Evolutionary conservation across 2,113 vertebrate species (phyloP).

Genomic region (Arvicanthis niloticus): DNA sequence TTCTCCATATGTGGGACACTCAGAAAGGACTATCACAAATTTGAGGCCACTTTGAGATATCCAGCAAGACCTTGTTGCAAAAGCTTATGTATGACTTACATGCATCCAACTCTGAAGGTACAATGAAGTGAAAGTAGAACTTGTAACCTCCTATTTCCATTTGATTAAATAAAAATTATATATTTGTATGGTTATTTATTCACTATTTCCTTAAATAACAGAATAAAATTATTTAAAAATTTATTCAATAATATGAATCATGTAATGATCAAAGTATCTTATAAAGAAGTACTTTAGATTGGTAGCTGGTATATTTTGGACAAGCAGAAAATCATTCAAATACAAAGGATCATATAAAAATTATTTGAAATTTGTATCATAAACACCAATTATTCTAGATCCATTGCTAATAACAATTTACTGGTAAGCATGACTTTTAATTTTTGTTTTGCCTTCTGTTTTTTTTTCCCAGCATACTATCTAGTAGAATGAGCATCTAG

Average conservation of each 20-base stretch:
- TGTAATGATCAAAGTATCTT: slow-evolving; percentile 47
- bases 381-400: slow-evolving; percentile 16
- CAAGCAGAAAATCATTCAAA: background rate
- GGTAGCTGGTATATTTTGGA: slow-evolving; percentile 1
- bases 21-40: background rate
- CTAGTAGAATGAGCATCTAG: slow-evolving; percentile 2
- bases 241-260: slow-evolving; percentile 32
- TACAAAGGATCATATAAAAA: slow-evolving; percentile 33
- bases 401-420: slow-evolving; percentile 13
- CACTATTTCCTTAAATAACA: background rate
- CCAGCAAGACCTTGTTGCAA: background rate
- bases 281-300: slow-evolving; percentile 53
- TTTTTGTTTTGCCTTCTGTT: background rate
- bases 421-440: background rate
- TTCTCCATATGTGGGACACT: too few relatives aligned
- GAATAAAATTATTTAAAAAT: background rate
- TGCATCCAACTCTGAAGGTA: background rate
- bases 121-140: slow-evolving; percentile 12
- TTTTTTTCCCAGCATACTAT: background rate
- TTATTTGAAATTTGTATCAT: slow-evolving; percentile 55
- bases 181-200: background rate
- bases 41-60: background rate
- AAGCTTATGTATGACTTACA: background rate
- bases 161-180: slow-evolving; percentile 44
- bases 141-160: slow-evolving; percentile 16